Evolutionary conservation across 2,113 vertebrate species (phyloP).

Genomic region (Melanotaenia duboulayi): DNA sequence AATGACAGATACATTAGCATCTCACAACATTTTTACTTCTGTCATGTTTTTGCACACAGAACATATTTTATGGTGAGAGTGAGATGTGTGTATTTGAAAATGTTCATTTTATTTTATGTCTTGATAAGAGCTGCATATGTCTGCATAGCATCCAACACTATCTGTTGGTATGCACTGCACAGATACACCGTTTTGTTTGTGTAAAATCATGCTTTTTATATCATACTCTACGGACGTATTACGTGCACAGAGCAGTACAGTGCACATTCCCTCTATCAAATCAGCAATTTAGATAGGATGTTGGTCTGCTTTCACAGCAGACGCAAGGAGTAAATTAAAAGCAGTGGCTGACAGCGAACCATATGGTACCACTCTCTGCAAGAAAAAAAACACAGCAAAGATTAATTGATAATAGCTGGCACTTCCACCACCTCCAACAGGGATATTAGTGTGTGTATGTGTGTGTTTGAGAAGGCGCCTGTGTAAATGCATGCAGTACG

Average conservation of each 20-base stretch:
- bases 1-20: no score
- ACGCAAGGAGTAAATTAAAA: slow-evolving; percentile 85
- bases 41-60: no score
- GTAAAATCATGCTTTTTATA: no score
- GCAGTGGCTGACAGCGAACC: slow-evolving; percentile 83
- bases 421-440: slow-evolving; percentile 82
- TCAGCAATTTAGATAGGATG: slow-evolving; percentile 82
- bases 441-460: slow-evolving; percentile 56
- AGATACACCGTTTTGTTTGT: no score
- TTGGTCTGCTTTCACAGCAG: slow-evolving; percentile 83
- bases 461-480: slow-evolving; percentile 29
- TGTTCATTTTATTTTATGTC: no score
- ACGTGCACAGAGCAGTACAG: slow-evolving; percentile 38
- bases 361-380: slow-evolving; percentile 82
- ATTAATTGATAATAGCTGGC: slow-evolving; percentile 85
- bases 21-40: no score
- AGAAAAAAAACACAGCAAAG: slow-evolving; percentile 80
- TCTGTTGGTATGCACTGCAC: no score
- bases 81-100: no score
- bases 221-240: neutral
- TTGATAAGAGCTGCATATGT: no score
- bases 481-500: slow-evolving; percentile 49
- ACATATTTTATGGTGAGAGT: no score
- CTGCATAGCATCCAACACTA: no score
- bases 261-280: slow-evolving; percentile 74